A percentile compares a stretch with the other conserved stretches of the same genome.
phyloP scores from a whole-genome alignment of 2,113 vertebrate species.

The Nibea albiflora region DNA sequence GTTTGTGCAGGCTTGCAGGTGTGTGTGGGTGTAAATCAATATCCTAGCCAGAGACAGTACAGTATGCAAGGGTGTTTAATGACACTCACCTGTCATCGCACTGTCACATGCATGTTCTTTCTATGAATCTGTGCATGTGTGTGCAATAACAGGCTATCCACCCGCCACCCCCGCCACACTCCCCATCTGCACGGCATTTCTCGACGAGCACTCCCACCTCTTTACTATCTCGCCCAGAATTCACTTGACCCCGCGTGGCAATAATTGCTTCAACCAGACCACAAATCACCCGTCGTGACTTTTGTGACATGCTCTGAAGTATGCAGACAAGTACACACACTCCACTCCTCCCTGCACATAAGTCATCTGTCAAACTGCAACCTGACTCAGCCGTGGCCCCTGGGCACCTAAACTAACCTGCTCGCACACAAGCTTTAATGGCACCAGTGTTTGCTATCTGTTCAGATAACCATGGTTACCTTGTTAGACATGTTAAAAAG shows the following conservation, averaged over 20 bases:
- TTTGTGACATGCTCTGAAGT: slow-evolving; percentile 61
- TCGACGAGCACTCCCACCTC: slow-evolving; percentile 9
- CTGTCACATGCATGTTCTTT: slow-evolving; percentile 24
- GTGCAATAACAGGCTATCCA: not conserved
- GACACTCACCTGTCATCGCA: slow-evolving; percentile 40
- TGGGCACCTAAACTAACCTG: slow-evolving; percentile 58
- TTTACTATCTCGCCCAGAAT: slow-evolving; percentile 55
- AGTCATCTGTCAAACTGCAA: slow-evolving; percentile 57
- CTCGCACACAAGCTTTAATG: slow-evolving; percentile 15
- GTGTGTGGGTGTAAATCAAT: slow-evolving; percentile 58
- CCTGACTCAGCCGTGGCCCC: slow-evolving; percentile 32
- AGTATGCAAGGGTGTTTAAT: slow-evolving; percentile 47
- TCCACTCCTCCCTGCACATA: slow-evolving; percentile 34
- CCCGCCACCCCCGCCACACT: not conserved
- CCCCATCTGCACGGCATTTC: slow-evolving; percentile 36
- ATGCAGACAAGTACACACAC: slow-evolving; percentile 64
- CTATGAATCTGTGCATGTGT: slow-evolving; percentile 15
- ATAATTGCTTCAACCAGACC: slow-evolving; percentile 61
- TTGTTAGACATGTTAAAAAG: slow-evolving; percentile 21
- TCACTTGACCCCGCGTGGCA: slow-evolving; percentile 55
- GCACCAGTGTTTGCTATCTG: not conserved
- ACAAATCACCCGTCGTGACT: slow-evolving; percentile 68
- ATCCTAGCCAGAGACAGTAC: slow-evolving; percentile 12
- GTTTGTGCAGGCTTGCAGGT: slow-evolving; percentile 42
- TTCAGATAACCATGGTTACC: slow-evolving; percentile 16